phyloP scores from a whole-genome alignment of 2,797 vertebrate species.

The Pteropus rufus region DNA sequence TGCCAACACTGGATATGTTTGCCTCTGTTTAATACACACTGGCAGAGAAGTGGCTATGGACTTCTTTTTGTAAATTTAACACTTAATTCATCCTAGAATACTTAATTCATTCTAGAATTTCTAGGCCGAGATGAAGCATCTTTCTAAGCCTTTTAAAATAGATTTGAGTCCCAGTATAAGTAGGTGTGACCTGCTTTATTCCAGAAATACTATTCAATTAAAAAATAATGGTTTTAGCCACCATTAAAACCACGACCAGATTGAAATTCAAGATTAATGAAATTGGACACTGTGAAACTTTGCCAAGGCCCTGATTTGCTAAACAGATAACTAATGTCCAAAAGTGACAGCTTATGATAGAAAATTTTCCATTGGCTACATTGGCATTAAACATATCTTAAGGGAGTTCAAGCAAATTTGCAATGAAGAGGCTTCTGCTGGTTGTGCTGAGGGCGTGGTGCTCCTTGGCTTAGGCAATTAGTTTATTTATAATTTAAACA shows the following conservation, averaged over 20 bases:
- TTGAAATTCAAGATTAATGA: not conserved
- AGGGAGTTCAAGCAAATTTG: not conserved
- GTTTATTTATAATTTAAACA: slow-evolving; percentile 35
- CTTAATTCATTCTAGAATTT: slow-evolving; percentile 9
- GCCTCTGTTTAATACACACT: not conserved
- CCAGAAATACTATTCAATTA: not conserved
- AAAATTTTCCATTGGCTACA: not conserved
- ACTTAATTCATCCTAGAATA: not conserved
- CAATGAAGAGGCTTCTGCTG: not conserved
- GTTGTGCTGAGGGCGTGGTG: not conserved
- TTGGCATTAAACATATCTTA: not conserved
- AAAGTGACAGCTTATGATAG: not conserved
- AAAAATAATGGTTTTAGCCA: not conserved
- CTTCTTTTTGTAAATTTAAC: not conserved
- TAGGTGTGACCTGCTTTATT: not conserved
- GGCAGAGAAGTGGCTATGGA: not conserved
- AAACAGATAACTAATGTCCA: not conserved
- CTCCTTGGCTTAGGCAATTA: not conserved
- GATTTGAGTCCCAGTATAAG: not conserved
- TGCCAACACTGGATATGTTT: not conserved
- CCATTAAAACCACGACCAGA: not conserved
- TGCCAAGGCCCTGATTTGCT: not conserved
- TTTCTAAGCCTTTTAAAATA: not conserved
- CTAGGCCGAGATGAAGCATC: not conserved
- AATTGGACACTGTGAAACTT: not conserved